These are phyloP conservation scores for Hypomecis atomaria DNA, from an alignment of 2,888 invertebrate genomes.

Conservation along the genomic window DNA sequence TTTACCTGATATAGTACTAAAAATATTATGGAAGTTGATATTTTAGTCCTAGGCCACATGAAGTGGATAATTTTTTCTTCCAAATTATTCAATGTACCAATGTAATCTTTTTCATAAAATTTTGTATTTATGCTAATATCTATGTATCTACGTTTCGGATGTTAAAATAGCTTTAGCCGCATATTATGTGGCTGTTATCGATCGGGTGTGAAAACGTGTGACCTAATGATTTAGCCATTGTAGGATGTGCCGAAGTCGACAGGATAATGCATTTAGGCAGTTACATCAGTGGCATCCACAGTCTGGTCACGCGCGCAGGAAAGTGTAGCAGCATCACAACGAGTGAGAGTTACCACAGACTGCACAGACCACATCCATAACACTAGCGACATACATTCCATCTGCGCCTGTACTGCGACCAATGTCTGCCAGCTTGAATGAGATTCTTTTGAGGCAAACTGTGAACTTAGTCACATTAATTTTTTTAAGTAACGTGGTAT, in stretches of 20 bases:
- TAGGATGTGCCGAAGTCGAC: slow-evolving; percentile 45
- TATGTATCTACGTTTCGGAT: too few relatives aligned
- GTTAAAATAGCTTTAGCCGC: too few relatives aligned
- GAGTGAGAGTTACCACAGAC: slow-evolving; percentile 71
- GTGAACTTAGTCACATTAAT: too few relatives aligned
- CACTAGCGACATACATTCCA: slow-evolving; percentile 23
- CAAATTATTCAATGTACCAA: too few relatives aligned
- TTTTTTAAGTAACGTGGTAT: too few relatives aligned
- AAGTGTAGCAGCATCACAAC: slow-evolving; percentile 80
- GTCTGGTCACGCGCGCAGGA: slow-evolving; percentile 77
- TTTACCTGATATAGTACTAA: too few relatives aligned
- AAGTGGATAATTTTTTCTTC: too few relatives aligned
- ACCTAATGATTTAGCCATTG: slow-evolving; percentile 31
- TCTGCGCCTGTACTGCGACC: too few relatives aligned
- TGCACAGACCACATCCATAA: slow-evolving; percentile 22
- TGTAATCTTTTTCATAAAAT: too few relatives aligned
- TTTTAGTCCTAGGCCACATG: too few relatives aligned
- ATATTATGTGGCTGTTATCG: not conserved
- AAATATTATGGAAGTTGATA: too few relatives aligned
- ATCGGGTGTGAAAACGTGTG: slow-evolving; percentile 27
- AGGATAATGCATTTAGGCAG: slow-evolving; percentile 69
- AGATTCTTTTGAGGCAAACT: not conserved
- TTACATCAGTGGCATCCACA: slow-evolving; percentile 69
- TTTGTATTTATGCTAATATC: too few relatives aligned
- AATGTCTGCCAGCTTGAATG: not conserved